phyloP scores from a whole-genome alignment of 2,888 invertebrate species.

The Matsumyia berberina region DNA sequence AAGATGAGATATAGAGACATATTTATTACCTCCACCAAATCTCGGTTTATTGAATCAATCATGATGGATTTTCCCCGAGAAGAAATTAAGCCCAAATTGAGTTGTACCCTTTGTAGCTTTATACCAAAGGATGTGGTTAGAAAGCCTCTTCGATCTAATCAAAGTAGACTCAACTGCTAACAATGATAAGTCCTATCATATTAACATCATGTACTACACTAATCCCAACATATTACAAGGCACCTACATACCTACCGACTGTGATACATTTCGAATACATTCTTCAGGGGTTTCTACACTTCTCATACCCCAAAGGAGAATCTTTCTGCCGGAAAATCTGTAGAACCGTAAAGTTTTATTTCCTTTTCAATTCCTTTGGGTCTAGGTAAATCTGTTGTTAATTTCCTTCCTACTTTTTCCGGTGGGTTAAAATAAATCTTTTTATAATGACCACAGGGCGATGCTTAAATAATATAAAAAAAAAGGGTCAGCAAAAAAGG shows the following conservation, averaged over 20 bases:
- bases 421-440: conserved; percentile 59
- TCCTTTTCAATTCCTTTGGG: conserved; percentile 61
- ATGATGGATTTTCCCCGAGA: conserved; percentile 41
- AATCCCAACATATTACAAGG: conserved; percentile 50
- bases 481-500: conserved; percentile 58
- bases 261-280: conserved; percentile 31
- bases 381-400: conserved; percentile 75
- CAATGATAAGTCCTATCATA: conserved; percentile 54
- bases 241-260: conserved; percentile 7
- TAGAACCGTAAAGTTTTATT: conserved; percentile 38
- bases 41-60: conserved; percentile 70
- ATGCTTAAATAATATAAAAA: conserved; percentile 66
- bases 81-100: conserved; percentile 42
- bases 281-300: background rate
- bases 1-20: conserved; percentile 41
- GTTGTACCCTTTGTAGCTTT: conserved; percentile 12
- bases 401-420: conserved; percentile 58
- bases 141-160: conserved; percentile 8
- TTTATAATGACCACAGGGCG: conserved; percentile 73
- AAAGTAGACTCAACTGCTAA: conserved; percentile 24
- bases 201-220: conserved; percentile 50
- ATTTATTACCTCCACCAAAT: conserved; percentile 44
- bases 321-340: conserved; percentile 15
- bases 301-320: conserved; percentile 8
- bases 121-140: background rate